These are phyloP conservation scores for Cavia aperea DNA, from an alignment of 2,113 vertebrate species.

Conservation along the genomic window DNA sequence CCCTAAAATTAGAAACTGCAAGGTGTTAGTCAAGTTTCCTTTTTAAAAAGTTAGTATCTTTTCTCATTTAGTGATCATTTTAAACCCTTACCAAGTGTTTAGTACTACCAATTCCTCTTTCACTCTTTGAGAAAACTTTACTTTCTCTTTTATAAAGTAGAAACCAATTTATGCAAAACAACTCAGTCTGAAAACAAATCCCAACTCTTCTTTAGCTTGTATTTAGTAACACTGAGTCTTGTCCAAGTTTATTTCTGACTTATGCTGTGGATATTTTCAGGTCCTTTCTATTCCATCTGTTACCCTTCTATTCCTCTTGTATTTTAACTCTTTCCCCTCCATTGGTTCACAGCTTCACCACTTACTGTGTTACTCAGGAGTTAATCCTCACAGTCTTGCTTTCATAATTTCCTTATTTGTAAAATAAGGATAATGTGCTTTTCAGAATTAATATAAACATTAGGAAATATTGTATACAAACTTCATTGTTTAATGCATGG, in stretches of 20 bases:
- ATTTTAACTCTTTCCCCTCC: neutral
- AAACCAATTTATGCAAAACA: conserved; percentile 17
- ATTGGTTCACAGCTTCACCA: neutral
- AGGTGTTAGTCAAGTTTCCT: neutral
- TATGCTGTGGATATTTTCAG: neutral
- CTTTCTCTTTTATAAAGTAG: conserved; percentile 15
- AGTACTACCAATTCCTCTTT: neutral
- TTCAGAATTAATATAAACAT: neutral
- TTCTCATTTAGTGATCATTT: neutral
- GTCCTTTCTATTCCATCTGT: neutral
- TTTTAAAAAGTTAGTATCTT: neutral
- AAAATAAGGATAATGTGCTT: neutral
- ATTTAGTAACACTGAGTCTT: neutral
- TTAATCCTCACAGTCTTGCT: neutral
- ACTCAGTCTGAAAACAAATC: neutral
- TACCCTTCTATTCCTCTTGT: neutral
- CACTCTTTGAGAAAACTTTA: neutral
- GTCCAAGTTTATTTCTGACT: neutral
- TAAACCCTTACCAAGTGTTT: neutral
- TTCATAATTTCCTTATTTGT: conserved; percentile 14
- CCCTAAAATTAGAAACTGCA: neutral
- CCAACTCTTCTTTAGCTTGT: neutral
- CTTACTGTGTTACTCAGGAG: neutral
- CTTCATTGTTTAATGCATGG: neutral
- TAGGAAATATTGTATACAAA: neutral